phyloP scores from a whole-genome alignment of 2,888 invertebrate genomes.

The Blera fallax region DNA sequence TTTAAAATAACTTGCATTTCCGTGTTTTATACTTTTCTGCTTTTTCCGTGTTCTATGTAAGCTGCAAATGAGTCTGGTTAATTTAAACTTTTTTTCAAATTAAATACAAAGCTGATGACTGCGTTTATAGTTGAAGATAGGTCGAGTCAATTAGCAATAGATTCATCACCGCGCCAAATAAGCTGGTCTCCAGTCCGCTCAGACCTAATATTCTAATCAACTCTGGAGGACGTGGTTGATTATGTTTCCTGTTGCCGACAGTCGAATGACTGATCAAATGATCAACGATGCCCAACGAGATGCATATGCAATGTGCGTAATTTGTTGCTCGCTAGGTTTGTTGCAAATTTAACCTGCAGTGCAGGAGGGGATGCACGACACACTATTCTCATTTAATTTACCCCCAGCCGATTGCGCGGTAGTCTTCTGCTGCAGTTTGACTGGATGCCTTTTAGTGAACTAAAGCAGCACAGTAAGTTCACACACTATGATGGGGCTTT shows the following conservation, averaged over 20 bases:
- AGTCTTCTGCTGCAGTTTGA: background rate
- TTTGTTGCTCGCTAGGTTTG: background rate
- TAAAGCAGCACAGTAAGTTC: background rate
- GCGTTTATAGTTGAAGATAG: slow-evolving; percentile 7
- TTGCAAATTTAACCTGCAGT: slow-evolving; percentile 3
- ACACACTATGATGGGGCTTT: background rate
- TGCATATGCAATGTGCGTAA: slow-evolving; percentile 35
- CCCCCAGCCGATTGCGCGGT: background rate
- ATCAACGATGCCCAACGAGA: slow-evolving; percentile 35
- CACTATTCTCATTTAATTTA: slow-evolving; percentile 28
- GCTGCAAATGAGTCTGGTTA: slow-evolving; percentile 5
- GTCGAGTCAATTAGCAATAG: slow-evolving; percentile 38
- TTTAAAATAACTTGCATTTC: background rate
- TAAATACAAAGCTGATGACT: background rate
- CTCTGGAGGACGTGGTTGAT: slow-evolving; percentile 23
- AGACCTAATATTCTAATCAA: slow-evolving; percentile 34
- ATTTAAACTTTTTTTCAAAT: background rate
- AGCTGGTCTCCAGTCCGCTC: too few species aligned
- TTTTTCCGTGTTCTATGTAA: background rate
- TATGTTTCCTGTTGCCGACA: slow-evolving; percentile 29
- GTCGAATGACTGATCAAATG: slow-evolving; percentile 36
- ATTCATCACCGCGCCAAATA: slow-evolving; percentile 8
- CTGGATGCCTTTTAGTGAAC: too few species aligned
- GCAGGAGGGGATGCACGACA: slow-evolving; percentile 7
- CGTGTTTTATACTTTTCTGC: background rate